phyloP scores from a whole-genome alignment of 1,140 invertebrate species.

The Cardiocondyla obscurior region DNA sequence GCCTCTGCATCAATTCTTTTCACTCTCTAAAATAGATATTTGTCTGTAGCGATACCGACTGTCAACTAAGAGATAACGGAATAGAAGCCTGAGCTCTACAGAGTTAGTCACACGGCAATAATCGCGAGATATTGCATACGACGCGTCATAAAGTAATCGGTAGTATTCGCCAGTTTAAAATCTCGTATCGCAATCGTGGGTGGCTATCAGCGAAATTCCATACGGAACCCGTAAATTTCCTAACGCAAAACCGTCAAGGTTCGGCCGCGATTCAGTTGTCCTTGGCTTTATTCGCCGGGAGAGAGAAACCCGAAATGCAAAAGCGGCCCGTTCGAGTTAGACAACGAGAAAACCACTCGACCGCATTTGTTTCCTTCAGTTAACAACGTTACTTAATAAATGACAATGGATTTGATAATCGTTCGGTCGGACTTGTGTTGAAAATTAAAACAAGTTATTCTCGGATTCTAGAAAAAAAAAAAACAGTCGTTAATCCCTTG shows the following conservation, averaged over 20 bases:
- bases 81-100: too few relatives aligned
- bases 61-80: too few relatives aligned
- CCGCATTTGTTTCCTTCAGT: background rate
- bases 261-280: conserved; percentile 21
- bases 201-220: conserved; percentile 18
- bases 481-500: background rate
- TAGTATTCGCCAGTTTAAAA: conserved; percentile 12
- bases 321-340: background rate
- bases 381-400: background rate
- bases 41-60: too few relatives aligned
- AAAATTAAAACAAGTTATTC: background rate
- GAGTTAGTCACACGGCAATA: background rate
- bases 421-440: too few relatives aligned
- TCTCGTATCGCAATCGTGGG: conserved; percentile 16
- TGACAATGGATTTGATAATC: background rate
- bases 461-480: background rate
- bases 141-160: background rate
- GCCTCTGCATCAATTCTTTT: too few relatives aligned
- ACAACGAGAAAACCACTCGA: background rate
- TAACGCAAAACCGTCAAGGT: conserved; percentile 25
- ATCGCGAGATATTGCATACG: background rate
- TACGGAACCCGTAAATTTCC: conserved; percentile 47
- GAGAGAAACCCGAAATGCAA: conserved; percentile 2
- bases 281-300: conserved; percentile 41
- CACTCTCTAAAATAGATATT: too few relatives aligned